phyloP scores from a whole-genome alignment of 2,888 invertebrate genomes.

The Campopleginae sp. region DNA sequence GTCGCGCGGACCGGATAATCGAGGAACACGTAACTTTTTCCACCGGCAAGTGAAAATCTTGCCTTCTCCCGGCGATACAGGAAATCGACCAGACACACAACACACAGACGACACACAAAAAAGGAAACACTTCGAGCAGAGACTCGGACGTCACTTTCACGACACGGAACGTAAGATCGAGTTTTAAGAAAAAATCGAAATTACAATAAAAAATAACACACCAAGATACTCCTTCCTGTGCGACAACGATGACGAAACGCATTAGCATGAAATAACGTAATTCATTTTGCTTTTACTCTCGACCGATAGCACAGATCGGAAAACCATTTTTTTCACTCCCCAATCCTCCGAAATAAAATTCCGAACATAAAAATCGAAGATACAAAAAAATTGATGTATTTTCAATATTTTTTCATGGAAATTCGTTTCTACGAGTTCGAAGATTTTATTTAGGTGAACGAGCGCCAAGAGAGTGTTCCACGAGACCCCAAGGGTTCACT shows the following conservation, averaged over 20 bases:
- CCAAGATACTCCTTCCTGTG: background rate
- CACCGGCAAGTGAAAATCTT: constrained; percentile 4
- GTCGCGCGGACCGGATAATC: constrained; percentile 57
- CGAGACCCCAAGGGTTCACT: constrained; percentile 47
- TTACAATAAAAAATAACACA: background rate
- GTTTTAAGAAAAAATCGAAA: background rate
- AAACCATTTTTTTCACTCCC: background rate
- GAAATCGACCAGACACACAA: constrained; percentile 46
- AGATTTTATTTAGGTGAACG: constrained; percentile 6
- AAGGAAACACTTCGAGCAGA: constrained; percentile 28
- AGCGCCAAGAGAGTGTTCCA: constrained; percentile 8
- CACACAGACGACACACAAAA: background rate
- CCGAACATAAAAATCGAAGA: background rate
- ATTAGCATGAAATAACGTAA: constrained; percentile 25
- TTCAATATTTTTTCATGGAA: background rate
- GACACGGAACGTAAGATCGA: constrained; percentile 16
- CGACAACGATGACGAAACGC: constrained; percentile 13
- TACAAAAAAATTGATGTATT: background rate
- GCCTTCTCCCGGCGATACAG: constrained; percentile 57
- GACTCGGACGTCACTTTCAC: constrained; percentile 56
- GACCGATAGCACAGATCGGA: background rate
- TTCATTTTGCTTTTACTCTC: constrained; percentile 7
- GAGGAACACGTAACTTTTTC: constrained; percentile 44
- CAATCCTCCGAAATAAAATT: background rate
- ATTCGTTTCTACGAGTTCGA: background rate